phyloP scores from a whole-genome alignment of 1,140 invertebrate species.

The Sycophila sp. region DNA sequence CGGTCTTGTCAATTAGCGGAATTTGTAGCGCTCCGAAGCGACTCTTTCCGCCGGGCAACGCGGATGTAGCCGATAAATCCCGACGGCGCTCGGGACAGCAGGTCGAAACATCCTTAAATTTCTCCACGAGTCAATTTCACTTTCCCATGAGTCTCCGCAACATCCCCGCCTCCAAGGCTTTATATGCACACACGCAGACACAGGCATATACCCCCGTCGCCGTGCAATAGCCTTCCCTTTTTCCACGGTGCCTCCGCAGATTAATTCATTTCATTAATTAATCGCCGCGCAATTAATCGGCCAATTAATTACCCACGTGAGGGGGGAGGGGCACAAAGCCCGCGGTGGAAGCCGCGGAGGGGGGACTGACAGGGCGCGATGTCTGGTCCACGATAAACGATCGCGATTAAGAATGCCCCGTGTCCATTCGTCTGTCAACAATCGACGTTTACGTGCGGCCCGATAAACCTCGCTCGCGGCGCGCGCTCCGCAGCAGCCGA shows the following conservation, averaged over 20 bases:
- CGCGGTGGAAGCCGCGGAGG: neutral
- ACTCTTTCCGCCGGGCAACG: neutral
- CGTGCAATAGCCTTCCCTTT: neutral
- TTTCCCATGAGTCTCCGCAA: neutral
- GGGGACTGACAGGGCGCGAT: neutral
- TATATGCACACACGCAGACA: neutral
- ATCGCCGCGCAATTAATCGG: neutral
- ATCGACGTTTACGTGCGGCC: neutral
- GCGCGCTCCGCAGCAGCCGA: too few species aligned
- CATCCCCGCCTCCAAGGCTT: neutral
- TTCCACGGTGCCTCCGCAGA: neutral
- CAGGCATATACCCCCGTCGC: neutral
- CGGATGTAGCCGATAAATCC: neutral
- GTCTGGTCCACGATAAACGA: conserved; percentile 14
- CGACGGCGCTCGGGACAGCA: too few species aligned
- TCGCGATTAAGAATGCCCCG: conserved; percentile 32
- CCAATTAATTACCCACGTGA: conserved; percentile 7
- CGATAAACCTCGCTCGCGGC: neutral
- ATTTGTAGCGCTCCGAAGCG: neutral
- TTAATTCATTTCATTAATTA: conserved; percentile 21
- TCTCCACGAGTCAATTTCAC: neutral
- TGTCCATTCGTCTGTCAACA: conserved; percentile 36
- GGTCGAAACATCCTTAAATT: neutral
- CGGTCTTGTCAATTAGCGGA: neutral
- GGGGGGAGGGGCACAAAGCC: neutral